Percentiles rank a stretch among this genome's conserved stretches.
Conservation (phyloP, 2,797 vertebrate species). For the Crenichthys baileyi region DNA sequence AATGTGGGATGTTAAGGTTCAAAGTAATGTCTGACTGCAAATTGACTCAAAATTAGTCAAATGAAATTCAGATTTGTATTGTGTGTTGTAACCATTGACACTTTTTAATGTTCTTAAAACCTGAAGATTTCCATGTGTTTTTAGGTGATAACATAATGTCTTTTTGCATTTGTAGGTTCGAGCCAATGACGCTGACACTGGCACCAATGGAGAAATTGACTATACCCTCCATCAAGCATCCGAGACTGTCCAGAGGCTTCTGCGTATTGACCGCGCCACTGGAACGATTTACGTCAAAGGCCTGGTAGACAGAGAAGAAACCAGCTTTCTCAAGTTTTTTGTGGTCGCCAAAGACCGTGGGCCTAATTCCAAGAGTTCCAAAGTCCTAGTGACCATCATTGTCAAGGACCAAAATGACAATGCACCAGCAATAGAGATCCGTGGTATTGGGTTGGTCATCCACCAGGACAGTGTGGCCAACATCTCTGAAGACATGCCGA, state of each 20-base stretch:
- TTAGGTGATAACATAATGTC: neutral
- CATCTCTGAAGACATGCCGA: constrained; percentile 95
- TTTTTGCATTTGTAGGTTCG: constrained; percentile 82
- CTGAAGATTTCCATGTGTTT: neutral
- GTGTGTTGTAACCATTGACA: neutral
- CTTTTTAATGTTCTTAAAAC: neutral
- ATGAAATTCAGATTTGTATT: neutral
- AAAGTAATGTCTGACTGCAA: neutral
- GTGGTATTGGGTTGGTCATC: constrained; percentile 93
- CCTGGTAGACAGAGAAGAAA: constrained; percentile 91
- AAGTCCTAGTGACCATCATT: constrained; percentile 87
- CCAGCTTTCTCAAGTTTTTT: constrained; percentile 89
- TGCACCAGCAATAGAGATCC: constrained; percentile 91
- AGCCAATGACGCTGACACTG: constrained; percentile 93
- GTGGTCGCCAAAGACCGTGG: constrained; percentile 93
- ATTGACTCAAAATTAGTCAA: constrained; percentile 1
- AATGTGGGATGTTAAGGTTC: neutral
- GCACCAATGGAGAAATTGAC: constrained; percentile 91
- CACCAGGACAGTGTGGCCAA: constrained; percentile 95
- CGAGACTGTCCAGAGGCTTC: constrained; percentile 87
- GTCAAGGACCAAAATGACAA: constrained; percentile 96
- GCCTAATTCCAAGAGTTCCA: constrained; percentile 90
- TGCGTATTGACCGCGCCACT: constrained; percentile 89
- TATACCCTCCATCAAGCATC: constrained; percentile 92
- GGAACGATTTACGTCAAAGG: constrained; percentile 94